Base-by-base conservation (phyloP, 2,113 vertebrate species). In the Reinhardtius hippoglossoides region DNA sequence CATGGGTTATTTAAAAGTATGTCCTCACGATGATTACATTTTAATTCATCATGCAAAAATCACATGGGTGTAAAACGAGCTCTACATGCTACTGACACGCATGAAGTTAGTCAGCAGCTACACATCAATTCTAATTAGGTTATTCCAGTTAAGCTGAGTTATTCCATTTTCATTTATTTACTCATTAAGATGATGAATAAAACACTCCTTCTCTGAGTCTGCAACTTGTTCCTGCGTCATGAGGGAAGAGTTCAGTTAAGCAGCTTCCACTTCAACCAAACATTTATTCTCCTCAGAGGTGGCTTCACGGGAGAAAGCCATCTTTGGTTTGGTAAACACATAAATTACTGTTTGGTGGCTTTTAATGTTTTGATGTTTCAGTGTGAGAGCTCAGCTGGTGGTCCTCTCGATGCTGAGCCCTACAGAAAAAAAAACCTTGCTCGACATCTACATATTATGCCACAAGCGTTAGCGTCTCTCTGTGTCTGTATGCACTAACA, bases 371-470 rank as follows among this genome's bases (percentile, higher is more conserved):
- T 70, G 85, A 75, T 3, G 46, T 67, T 61, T 74, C 64, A 27
- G 73, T 35, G 74, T 13, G 57, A 62, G 78, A 64, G 71, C 76
- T 67, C 84, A 79, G 80, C 77, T 58, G 83, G 87, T 84, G 87
- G 77, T 71, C 76, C 61, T 69, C 46, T 18, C 2, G 40, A 50
- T 18, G 54, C 48, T 64, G 64, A 70, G 63, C 59, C 55, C 72
- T 74, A 44, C 21, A 42, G 48, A 31, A 69, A 75, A 81, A 60
- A 69, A 75, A 81, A 57, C 64, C 2, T 12, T 63, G 48, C 44
- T 83, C 15, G 54, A 68, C 71, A 73, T 26, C 59, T 62, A 1
- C 72, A 75, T 46, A 71, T 72, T 24, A 48, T 50, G 68, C 84
- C 68, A 0, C 15, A 2, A 72, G 71, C 63, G 37, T 74, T 69